Percentiles rank a stretch among this genome's conserved stretches.
Conservation (phyloP, 2,113 vertebrate genomes). For the Origma solitaria region DNA sequence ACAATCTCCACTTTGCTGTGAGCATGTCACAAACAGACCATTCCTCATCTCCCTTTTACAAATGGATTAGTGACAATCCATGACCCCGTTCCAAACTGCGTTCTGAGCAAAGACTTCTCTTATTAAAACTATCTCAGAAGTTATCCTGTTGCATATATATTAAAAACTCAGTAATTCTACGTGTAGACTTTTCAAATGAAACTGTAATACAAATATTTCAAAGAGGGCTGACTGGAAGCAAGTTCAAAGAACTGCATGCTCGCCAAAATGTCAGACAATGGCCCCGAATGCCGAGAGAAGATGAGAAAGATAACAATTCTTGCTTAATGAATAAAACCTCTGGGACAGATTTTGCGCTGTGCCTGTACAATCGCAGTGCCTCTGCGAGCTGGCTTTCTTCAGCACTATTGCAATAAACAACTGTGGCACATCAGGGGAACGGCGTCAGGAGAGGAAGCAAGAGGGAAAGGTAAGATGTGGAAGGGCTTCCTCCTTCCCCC, state of each 20-base stretch:
- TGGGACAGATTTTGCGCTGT: not conserved
- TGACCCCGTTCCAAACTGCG: not conserved
- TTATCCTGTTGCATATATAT: not conserved
- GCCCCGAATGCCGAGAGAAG: not conserved
- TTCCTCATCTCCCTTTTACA: slow-evolving; percentile 2
- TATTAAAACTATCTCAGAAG: not conserved
- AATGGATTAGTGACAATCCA: not conserved
- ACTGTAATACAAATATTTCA: not conserved
- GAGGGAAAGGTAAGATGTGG: not conserved
- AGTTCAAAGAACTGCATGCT: not conserved
- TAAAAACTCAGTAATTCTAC: not conserved
- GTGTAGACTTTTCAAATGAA: not conserved
- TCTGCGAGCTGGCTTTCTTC: not conserved
- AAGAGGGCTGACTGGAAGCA: not conserved
- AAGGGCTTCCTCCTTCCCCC: not conserved
- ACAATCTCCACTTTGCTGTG: not conserved
- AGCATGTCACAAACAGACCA: not conserved
- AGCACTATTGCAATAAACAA: not conserved
- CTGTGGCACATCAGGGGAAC: not conserved
- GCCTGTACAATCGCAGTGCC: not conserved
- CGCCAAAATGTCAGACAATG: not conserved
- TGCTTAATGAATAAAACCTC: not conserved
- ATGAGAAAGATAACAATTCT: not conserved
- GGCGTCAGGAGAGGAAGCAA: not conserved
- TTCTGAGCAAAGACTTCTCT: not conserved